Conservation (phyloP, 1,140 invertebrate genomes). For the Lepidurus packardi region DNA sequence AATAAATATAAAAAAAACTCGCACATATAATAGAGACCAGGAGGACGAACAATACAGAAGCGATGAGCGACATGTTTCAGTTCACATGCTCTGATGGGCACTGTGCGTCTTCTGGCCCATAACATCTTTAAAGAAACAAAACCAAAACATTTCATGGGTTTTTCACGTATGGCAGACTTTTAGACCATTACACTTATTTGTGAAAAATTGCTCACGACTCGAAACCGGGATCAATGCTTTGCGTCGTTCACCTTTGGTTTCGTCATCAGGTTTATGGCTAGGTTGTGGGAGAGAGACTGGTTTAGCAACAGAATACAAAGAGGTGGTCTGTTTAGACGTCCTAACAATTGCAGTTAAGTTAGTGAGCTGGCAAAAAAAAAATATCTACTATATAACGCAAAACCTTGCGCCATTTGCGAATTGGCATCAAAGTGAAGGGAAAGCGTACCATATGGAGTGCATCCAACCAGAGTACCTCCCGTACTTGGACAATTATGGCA, state of each 20-base stretch:
- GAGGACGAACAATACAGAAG: not conserved
- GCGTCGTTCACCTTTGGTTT: not conserved
- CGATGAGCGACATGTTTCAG: not conserved
- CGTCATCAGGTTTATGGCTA: no score
- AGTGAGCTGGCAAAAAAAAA: not conserved
- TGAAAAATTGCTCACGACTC: not conserved
- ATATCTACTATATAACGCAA: not conserved
- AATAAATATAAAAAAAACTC: no score
- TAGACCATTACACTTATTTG: not conserved
- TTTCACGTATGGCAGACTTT: not conserved
- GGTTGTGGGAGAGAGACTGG: no score
- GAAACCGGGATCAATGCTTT: not conserved
- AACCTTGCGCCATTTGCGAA: not conserved
- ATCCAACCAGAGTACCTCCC: not conserved
- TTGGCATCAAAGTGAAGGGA: not conserved
- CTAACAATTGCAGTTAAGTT: no score
- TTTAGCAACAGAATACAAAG: no score
- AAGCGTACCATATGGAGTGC: slow-evolving; percentile 17
- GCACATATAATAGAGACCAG: not conserved
- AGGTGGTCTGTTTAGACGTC: no score
- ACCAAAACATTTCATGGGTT: not conserved
- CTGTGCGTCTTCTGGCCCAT: not conserved
- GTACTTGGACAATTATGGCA: not conserved
- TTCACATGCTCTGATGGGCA: not conserved
- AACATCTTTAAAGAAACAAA: not conserved